These are phyloP conservation scores for Babylonia areolata DNA, from an alignment of 1,140 invertebrate genomes.

Conservation along the genomic window DNA sequence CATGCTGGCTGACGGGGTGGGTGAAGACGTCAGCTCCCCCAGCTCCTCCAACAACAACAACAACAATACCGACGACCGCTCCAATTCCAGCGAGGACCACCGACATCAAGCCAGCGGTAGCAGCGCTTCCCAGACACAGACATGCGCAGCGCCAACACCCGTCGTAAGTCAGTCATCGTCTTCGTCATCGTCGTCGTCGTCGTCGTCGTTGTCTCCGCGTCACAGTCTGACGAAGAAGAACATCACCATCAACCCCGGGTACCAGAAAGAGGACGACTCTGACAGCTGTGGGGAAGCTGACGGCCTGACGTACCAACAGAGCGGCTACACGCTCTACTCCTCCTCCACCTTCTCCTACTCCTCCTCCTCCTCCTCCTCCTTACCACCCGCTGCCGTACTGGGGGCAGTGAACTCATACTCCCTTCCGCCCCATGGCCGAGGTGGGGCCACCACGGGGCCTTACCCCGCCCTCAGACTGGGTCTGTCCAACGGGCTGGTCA, in stretches of 20 bases:
- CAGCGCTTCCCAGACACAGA: no score
- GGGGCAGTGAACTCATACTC: not conserved
- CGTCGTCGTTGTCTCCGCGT: not conserved
- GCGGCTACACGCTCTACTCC: constrained; percentile 15
- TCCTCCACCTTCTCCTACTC: no score
- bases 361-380: no score
- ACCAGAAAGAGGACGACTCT: constrained; percentile 25
- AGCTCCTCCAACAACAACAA: no score
- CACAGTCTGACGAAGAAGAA: constrained; percentile 26
- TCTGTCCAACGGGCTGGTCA: not conserved
- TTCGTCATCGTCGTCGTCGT: no score
- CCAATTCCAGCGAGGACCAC: no score
- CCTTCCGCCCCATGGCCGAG: no score
- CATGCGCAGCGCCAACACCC: no score
- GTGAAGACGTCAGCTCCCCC: constrained; percentile 1
- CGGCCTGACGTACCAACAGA: not conserved
- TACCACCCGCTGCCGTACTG: not conserved
- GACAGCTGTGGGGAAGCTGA: constrained; percentile 62
- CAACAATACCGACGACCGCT: no score
- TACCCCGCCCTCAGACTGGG: not conserved
- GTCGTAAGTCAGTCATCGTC: no score
- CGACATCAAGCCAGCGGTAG: no score
- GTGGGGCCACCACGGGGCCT: not conserved
- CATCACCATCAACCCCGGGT: constrained; percentile 3
- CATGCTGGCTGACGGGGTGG: constrained; percentile 62